A percentile compares a stretch with the other conserved stretches of the same genome.
These are phyloP conservation scores for Machaerirhynchus nigripectus DNA, from an alignment of 2,113 vertebrate species.

Conservation along the genomic window DNA sequence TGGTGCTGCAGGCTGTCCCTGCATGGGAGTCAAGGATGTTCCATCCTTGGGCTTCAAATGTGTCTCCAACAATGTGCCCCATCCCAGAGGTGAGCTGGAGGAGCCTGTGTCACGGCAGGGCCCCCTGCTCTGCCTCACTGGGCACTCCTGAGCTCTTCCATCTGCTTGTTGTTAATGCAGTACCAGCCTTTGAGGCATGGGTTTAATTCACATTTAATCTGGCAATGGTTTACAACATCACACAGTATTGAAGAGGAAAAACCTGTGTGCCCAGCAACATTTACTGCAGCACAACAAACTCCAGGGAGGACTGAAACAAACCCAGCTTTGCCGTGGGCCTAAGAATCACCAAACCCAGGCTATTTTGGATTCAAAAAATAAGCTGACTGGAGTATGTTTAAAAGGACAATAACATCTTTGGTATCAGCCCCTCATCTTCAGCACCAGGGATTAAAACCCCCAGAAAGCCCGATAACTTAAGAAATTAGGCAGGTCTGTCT, in stretches of 20 bases:
- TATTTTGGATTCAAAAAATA: not conserved
- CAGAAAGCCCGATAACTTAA: not conserved
- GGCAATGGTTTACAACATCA: not conserved
- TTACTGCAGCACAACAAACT: not conserved
- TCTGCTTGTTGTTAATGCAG: fast-evolving
- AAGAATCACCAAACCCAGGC: not conserved
- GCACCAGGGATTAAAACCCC: not conserved
- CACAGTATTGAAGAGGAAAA: not conserved
- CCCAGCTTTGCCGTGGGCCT: not conserved
- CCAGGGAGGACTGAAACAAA: not conserved
- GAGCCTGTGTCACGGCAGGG: not conserved
- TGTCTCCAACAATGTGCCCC: fast-evolving
- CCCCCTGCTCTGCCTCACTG: not conserved
- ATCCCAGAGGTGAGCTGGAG: not conserved
- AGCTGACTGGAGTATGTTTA: not conserved
- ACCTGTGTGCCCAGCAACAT: not conserved
- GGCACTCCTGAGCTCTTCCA: not conserved
- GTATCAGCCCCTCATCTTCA: not conserved
- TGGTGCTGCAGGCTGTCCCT: not conserved
- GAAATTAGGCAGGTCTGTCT: not conserved
- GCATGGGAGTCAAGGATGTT: not conserved
- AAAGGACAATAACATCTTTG: not conserved
- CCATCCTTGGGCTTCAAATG: not conserved
- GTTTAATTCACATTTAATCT: slow-evolving; percentile 13
- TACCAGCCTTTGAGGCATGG: not conserved